Conservation (phyloP, 2,797 vertebrate genomes). For the Poeciliopsis infans region DNA sequence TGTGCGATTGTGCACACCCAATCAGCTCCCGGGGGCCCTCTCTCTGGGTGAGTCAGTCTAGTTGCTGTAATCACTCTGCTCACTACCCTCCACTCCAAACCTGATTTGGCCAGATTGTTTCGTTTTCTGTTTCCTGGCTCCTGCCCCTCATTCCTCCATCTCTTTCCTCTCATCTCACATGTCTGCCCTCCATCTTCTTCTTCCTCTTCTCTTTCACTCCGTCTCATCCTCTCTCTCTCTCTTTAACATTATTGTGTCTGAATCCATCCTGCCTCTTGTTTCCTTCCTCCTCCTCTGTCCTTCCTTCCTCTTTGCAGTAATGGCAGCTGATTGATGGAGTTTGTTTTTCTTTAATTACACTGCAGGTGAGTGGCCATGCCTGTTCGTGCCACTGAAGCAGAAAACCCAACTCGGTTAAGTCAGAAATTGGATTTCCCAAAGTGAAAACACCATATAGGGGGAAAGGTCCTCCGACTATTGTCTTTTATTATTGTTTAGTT, state of each 20-base stretch:
- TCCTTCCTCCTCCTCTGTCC: slow-evolving; percentile 3
- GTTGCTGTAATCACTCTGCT: slow-evolving; percentile 80
- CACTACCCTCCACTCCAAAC: slow-evolving; percentile 75
- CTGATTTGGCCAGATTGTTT: slow-evolving; percentile 80
- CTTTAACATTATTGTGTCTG: neutral
- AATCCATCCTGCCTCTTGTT: slow-evolving; percentile 14
- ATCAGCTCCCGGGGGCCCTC: slow-evolving; percentile 70
- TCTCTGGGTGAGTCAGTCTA: slow-evolving; percentile 76
- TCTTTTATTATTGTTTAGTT: slow-evolving; percentile 56
- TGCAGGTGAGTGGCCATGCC: slow-evolving; percentile 82
- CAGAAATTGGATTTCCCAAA: slow-evolving; percentile 83
- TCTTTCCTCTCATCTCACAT: slow-evolving; percentile 33
- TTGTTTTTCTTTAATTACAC: slow-evolving; percentile 87
- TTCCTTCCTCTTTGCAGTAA: slow-evolving; percentile 56
- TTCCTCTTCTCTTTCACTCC: slow-evolving; percentile 12
- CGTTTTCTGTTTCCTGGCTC: slow-evolving; percentile 51
- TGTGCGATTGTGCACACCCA: slow-evolving; percentile 31
- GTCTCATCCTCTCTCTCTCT: slow-evolving; percentile 5
- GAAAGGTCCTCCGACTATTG: slow-evolving; percentile 55
- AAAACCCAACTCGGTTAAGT: slow-evolving; percentile 83
- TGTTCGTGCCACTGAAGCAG: slow-evolving; percentile 79
- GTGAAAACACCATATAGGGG: slow-evolving; percentile 67
- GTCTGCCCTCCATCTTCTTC: slow-evolving; percentile 19
- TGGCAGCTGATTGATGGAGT: slow-evolving; percentile 85
- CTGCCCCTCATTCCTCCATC: slow-evolving; percentile 31